Percentiles rank a stretch among this genome's conserved stretches.
Conservation (phyloP, 2,113 vertebrate species). For the Vombatus ursinus region DNA sequence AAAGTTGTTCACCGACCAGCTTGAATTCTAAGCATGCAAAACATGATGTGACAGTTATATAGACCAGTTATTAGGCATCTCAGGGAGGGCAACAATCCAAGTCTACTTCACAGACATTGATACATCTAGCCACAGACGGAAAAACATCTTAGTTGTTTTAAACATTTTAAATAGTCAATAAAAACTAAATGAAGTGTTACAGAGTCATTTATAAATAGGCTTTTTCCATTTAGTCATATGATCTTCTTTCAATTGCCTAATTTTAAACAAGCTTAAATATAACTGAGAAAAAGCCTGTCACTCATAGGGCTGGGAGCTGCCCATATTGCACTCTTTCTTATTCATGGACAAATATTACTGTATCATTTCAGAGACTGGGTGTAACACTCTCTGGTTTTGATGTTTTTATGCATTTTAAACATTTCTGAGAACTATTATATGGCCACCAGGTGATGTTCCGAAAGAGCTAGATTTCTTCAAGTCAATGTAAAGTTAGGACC, state of each 20-base stretch:
- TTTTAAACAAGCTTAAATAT: background rate
- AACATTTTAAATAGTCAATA: background rate
- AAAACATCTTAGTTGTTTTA: background rate
- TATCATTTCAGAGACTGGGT: background rate
- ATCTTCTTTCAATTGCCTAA: background rate
- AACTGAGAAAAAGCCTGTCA: background rate
- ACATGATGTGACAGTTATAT: background rate
- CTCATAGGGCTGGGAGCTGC: background rate
- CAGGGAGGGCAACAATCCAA: background rate
- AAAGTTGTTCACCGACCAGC: background rate
- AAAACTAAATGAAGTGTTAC: background rate
- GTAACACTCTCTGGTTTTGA: background rate
- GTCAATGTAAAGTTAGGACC: background rate
- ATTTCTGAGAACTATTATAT: background rate
- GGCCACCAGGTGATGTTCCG: background rate
- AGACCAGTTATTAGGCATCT: background rate
- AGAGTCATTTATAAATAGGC: background rate
- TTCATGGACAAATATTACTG: background rate
- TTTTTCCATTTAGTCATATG: background rate
- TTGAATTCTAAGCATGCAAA: background rate
- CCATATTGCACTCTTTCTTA: background rate
- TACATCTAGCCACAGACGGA: background rate
- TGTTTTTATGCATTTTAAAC: background rate
- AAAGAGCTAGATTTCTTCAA: background rate
- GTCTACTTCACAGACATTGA: background rate